Percentiles rank a stretch among this genome's conserved stretches.
These are phyloP conservation scores for Rosalia funebris DNA, from an alignment of 2,888 invertebrate genomes.

Conservation along the genomic window DNA sequence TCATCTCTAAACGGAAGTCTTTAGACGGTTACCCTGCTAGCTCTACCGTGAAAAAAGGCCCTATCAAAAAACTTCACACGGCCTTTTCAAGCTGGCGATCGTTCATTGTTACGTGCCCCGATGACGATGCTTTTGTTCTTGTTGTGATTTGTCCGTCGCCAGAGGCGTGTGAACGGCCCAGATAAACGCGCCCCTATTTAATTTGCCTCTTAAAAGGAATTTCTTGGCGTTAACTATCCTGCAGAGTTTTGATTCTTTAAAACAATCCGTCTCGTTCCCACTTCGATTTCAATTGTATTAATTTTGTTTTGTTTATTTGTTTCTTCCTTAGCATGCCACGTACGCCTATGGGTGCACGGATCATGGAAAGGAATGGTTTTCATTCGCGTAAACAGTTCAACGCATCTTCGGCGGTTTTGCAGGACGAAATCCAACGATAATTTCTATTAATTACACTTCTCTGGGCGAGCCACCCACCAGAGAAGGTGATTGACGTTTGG, in stretches of 20 bases:
- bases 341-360: no score
- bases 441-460: neutral
- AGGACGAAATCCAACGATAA: neutral
- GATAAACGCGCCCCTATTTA: neutral
- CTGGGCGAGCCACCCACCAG: neutral
- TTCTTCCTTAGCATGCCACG: no score
- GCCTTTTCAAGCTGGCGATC: constrained; percentile 27
- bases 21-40: constrained; percentile 19
- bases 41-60: constrained; percentile 19
- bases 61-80: constrained; percentile 24
- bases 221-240: no score
- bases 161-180: constrained; percentile 8
- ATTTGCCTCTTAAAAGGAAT: neutral
- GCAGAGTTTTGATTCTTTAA: no score
- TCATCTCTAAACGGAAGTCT: constrained; percentile 32
- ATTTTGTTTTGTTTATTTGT: no score
- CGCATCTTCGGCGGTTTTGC: neutral
- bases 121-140: constrained; percentile 25
- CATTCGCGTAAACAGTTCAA: constrained; percentile 3
- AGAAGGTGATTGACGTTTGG: constrained; percentile 29
- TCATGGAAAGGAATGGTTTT: neutral
- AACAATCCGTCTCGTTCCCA: no score
- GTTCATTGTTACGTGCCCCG: constrained; percentile 21
- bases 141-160: constrained; percentile 9
- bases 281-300: no score